A percentile compares a stretch with the other conserved stretches of the same genome.
phyloP scores from a whole-genome alignment of 1,140 invertebrate genomes.

The Calephelis nemesis region DNA sequence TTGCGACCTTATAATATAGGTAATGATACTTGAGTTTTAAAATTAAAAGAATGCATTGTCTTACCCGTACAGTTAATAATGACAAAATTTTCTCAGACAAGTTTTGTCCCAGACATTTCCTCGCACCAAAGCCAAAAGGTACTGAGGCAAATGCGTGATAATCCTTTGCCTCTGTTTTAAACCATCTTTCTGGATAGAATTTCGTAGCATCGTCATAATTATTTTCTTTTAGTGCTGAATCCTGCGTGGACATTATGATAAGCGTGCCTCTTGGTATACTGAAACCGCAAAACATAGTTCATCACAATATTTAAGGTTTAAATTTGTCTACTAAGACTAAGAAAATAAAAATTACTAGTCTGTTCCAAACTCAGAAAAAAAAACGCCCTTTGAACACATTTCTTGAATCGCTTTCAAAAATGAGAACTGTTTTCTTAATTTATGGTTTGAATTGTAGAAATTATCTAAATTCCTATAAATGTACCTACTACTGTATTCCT shows the following conservation, averaged over 20 bases:
- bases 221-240: slow-evolving; percentile 83
- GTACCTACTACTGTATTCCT: too few relatives aligned
- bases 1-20: too few relatives aligned
- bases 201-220: slow-evolving; percentile 85
- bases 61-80: slow-evolving; percentile 80
- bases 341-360: too few relatives aligned
- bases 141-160: slow-evolving; percentile 79
- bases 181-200: slow-evolving; percentile 86
- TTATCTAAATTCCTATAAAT: too few relatives aligned
- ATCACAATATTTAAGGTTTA: too few relatives aligned
- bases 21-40: background rate
- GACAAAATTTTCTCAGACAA: slow-evolving; percentile 81
- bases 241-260: slow-evolving; percentile 85
- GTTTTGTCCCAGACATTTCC: slow-evolving; percentile 81
- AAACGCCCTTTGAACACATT: too few relatives aligned
- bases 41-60: background rate
- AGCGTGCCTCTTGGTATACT: slow-evolving; percentile 82
- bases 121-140: slow-evolving; percentile 81
- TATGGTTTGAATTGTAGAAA: too few relatives aligned
- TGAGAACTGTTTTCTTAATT: too few relatives aligned
- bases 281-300: too few relatives aligned
- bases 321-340: background rate
- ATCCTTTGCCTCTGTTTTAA: slow-evolving; percentile 67
- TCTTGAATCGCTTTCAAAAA: too few relatives aligned
- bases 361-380: too few relatives aligned